Evolutionary conservation across 2,113 vertebrate species (phyloP).

Genomic region (Amphiprion percula): DNA sequence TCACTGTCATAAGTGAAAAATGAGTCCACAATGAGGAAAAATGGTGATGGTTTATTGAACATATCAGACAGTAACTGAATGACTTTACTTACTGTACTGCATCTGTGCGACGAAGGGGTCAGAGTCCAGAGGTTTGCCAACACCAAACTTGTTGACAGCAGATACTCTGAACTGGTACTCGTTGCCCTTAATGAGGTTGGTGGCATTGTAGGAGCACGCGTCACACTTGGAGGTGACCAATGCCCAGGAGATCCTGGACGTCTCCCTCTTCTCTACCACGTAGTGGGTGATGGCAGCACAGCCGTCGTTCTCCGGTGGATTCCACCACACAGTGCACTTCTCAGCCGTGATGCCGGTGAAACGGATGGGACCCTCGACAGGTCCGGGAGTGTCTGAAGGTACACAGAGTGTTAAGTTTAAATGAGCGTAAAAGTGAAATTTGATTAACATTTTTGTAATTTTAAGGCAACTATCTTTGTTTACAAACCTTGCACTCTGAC

Average conservation of each 20-base stretch:
- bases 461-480: background rate
- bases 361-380: slow-evolving; percentile 93
- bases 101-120: slow-evolving; percentile 93
- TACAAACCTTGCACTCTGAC: slow-evolving; percentile 95
- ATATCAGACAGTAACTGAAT: background rate
- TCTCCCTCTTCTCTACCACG: slow-evolving; percentile 97
- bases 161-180: slow-evolving; percentile 99
- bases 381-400: slow-evolving; percentile 92
- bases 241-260: slow-evolving; percentile 96
- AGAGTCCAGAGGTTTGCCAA: slow-evolving; percentile 94
- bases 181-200: slow-evolving; percentile 96
- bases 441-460: no score
- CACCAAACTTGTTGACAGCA: slow-evolving; percentile 96
- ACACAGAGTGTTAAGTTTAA: slow-evolving; percentile 2
- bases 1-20: no score
- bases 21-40: no score
- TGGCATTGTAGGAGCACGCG: slow-evolving; percentile 91
- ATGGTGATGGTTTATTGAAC: no score
- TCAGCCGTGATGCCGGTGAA: slow-evolving; percentile 97
- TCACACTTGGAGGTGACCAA: slow-evolving; percentile 94
- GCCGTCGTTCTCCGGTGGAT: slow-evolving; percentile 95
- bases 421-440: background rate
- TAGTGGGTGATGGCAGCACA: slow-evolving; percentile 93
- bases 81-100: slow-evolving; percentile 93
- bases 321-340: slow-evolving; percentile 97